Percentiles rank a stretch among this genome's conserved stretches.
Conservation (phyloP, 1,140 invertebrate species). For the Anadara kagoshimensis region DNA sequence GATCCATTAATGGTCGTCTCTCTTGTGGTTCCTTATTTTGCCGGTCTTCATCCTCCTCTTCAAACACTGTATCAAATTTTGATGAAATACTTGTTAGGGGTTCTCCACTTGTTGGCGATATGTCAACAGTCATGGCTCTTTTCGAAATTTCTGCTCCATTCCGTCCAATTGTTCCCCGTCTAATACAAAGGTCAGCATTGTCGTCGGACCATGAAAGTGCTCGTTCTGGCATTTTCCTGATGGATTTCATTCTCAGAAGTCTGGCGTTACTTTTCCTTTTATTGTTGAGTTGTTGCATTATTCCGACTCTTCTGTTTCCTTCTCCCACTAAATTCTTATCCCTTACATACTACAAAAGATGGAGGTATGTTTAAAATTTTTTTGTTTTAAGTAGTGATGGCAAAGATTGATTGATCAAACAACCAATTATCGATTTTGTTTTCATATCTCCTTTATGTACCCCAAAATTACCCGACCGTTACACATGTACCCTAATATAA, state of each 20-base stretch:
- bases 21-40: no score
- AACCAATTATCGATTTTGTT: no score
- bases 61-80: no score
- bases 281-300: slow-evolving; percentile 18
- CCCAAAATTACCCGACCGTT: no score
- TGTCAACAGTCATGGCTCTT: slow-evolving; percentile 20
- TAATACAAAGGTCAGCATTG: slow-evolving; percentile 16
- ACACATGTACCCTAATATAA: no score
- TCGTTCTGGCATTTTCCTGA: slow-evolving; percentile 29
- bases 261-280: slow-evolving; percentile 22
- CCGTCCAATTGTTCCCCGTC: neutral
- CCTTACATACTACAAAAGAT: neutral
- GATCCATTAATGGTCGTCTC: no score
- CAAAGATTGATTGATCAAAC: no score
- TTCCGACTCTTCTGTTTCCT: neutral
- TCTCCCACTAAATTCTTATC: neutral
- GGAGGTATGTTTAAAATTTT: no score
- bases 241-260: slow-evolving; percentile 35
- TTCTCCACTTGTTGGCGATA: slow-evolving; percentile 5
- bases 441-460: no score
- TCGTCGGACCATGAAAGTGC: slow-evolving; percentile 33
- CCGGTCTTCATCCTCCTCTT: no score
- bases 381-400: no score
- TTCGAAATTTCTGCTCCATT: neutral
- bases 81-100: no score